Conservation (phyloP, 2,888 invertebrate genomes). For the Gandaritis pyraliata region DNA sequence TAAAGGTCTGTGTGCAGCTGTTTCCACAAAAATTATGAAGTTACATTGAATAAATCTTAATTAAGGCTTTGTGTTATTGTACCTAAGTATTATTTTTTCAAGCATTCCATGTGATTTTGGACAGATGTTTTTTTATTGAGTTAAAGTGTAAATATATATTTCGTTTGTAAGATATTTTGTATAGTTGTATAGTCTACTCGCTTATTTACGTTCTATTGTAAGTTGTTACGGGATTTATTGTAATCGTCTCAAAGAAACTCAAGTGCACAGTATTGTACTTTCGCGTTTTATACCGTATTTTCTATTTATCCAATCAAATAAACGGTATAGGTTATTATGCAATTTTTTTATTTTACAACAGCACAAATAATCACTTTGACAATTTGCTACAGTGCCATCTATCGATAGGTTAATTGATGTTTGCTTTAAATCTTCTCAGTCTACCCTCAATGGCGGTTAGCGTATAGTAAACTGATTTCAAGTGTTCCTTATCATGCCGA, state of each 20-base stretch:
- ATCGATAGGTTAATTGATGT: slow-evolving; percentile 34
- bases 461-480: slow-evolving; percentile 65
- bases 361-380: slow-evolving; percentile 10
- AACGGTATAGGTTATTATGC: slow-evolving; percentile 42
- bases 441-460: slow-evolving; percentile 72
- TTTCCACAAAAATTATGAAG: no score
- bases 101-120: slow-evolving; percentile 1
- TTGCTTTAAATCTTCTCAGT: slow-evolving; percentile 62
- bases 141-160: slow-evolving; percentile 38
- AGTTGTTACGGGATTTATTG: slow-evolving; percentile 26
- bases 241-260: slow-evolving; percentile 28
- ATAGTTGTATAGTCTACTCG: slow-evolving; percentile 39
- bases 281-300: slow-evolving; percentile 38
- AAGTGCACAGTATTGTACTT: slow-evolving; percentile 22
- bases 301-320: slow-evolving; percentile 43
- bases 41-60: no score
- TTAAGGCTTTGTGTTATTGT: no score
- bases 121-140: background rate
- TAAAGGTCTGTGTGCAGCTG: no score
- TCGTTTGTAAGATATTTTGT: slow-evolving; percentile 41
- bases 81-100: no score
- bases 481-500: slow-evolving; percentile 57
- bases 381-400: slow-evolving; percentile 6
- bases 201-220: slow-evolving; percentile 35
- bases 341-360: slow-evolving; percentile 36